These are phyloP conservation scores for Hippocampus mohnikei DNA, from an alignment of 2,113 vertebrate species.

Conservation along the genomic window DNA sequence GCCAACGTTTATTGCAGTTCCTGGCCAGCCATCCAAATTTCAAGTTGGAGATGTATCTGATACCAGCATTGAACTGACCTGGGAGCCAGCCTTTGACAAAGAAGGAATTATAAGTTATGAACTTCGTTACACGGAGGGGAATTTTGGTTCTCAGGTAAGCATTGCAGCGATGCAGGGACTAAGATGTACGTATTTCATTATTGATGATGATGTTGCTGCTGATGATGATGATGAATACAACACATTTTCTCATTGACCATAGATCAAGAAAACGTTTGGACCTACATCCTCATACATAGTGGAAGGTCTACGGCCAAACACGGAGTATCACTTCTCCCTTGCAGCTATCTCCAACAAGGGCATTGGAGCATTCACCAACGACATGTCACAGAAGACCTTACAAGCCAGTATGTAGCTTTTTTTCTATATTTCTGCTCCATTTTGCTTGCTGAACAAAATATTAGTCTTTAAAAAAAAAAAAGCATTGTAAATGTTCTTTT, in stretches of 20 bases:
- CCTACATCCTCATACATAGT: slow-evolving; percentile 82
- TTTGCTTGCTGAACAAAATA: background rate
- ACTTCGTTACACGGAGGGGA: slow-evolving; percentile 83
- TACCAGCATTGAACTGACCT: slow-evolving; percentile 86
- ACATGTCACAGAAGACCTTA: slow-evolving; percentile 88
- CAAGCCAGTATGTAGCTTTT: slow-evolving; percentile 96
- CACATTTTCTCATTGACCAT: slow-evolving; percentile 28
- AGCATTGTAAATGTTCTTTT: slow-evolving; percentile 11
- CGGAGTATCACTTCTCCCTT: slow-evolving; percentile 91
- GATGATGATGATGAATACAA: background rate
- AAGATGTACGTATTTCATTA: background rate
- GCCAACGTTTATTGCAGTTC: slow-evolving; percentile 75
- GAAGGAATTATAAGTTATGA: slow-evolving; percentile 91
- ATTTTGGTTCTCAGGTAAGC: slow-evolving; percentile 78
- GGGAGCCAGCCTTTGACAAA: slow-evolving; percentile 87
- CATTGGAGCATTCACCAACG: slow-evolving; percentile 92
- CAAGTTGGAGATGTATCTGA: slow-evolving; percentile 87
- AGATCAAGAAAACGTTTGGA: slow-evolving; percentile 86
- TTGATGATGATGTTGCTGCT: background rate
- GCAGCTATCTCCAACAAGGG: slow-evolving; percentile 90
- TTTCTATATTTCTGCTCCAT: slow-evolving; percentile 44
- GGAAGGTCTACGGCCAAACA: slow-evolving; percentile 89
- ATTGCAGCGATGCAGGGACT: background rate
- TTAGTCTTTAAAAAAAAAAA: background rate
- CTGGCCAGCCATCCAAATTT: slow-evolving; percentile 93